Evolutionary conservation across 2,888 invertebrate genomes (phyloP).

Genomic region (Amblyjoppa fuscipennis): DNA sequence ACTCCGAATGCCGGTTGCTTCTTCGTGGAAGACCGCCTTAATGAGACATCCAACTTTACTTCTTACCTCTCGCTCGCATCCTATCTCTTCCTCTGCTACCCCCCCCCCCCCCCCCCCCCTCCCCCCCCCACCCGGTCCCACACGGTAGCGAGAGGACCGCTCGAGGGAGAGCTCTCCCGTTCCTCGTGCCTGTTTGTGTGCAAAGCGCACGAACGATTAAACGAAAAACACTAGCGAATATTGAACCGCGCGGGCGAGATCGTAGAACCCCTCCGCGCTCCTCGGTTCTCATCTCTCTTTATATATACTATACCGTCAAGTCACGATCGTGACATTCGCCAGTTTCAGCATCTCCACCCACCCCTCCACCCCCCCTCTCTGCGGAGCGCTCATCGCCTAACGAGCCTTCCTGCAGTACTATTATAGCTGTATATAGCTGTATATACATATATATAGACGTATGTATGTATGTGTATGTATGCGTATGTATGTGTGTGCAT

Average conservation of each 20-base stretch:
- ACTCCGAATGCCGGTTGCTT: slow-evolving; percentile 36
- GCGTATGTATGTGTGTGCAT: background rate
- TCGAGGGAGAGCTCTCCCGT: background rate
- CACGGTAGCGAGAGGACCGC: background rate
- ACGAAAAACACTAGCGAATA: slow-evolving; percentile 65
- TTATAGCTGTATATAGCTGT: background rate
- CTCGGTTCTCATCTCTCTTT: slow-evolving; percentile 50
- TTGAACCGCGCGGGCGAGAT: slow-evolving; percentile 51
- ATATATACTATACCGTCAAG: slow-evolving; percentile 35
- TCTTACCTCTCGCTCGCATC: slow-evolving; percentile 30
- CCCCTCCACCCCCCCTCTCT: too few relatives aligned
- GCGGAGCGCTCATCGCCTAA: slow-evolving; percentile 54
- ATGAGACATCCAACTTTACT: slow-evolving; percentile 76
- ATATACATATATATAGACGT: background rate
- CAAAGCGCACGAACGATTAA: slow-evolving; percentile 63
- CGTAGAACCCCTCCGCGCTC: slow-evolving; percentile 8
- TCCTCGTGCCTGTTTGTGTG: slow-evolving; percentile 20
- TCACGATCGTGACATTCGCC: slow-evolving; percentile 67
- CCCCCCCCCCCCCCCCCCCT: too few relatives aligned
- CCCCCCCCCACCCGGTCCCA: background rate
- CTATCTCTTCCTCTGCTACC: slow-evolving; percentile 8
- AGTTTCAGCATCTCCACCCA: slow-evolving; percentile 56
- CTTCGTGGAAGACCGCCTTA: slow-evolving; percentile 78
- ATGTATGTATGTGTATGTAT: background rate
- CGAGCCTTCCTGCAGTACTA: slow-evolving; percentile 47